phyloP scores from a whole-genome alignment of 2,888 invertebrate species.

The Lymantria monacha region DNA sequence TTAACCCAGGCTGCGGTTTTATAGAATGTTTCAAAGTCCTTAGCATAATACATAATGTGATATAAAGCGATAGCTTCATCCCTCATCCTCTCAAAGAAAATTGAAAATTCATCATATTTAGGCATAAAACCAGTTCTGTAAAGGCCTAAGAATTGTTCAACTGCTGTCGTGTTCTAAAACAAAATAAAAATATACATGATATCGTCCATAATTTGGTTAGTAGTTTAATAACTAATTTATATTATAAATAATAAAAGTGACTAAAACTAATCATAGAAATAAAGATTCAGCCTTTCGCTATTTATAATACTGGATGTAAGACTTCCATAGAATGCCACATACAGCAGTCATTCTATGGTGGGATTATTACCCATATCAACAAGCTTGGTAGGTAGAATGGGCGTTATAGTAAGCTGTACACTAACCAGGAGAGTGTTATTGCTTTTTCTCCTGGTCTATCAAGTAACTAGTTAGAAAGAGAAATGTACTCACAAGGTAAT shows the following conservation, averaged over 20 bases:
- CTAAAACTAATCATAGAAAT: not conserved
- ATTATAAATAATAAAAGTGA: not conserved
- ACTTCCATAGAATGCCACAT: too few relatives aligned
- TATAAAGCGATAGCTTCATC: conserved; percentile 4
- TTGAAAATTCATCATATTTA: conserved; percentile 4
- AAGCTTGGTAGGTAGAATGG: too few relatives aligned
- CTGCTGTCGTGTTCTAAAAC: conserved; percentile 2
- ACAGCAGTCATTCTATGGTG: too few relatives aligned
- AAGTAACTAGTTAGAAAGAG: too few relatives aligned
- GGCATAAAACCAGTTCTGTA: conserved; percentile 8
- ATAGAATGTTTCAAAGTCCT: conserved; percentile 5
- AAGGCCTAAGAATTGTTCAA: conserved; percentile 1
- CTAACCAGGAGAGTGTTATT: too few relatives aligned
- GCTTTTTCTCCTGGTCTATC: too few relatives aligned
- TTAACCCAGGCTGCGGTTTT: conserved; percentile 5
- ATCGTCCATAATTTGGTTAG: too few relatives aligned
- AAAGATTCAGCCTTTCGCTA: too few relatives aligned
- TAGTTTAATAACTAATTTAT: too few relatives aligned
- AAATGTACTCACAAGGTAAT: conserved; percentile 58
- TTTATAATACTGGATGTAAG: too few relatives aligned
- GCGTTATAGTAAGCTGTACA: too few relatives aligned
- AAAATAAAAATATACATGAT: not conserved
- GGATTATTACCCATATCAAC: too few relatives aligned
- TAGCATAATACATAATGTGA: conserved; percentile 2
- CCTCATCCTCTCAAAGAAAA: conserved; percentile 3